Conservation (phyloP, 2,113 vertebrate genomes). For the Eretmochelys imbricata region DNA sequence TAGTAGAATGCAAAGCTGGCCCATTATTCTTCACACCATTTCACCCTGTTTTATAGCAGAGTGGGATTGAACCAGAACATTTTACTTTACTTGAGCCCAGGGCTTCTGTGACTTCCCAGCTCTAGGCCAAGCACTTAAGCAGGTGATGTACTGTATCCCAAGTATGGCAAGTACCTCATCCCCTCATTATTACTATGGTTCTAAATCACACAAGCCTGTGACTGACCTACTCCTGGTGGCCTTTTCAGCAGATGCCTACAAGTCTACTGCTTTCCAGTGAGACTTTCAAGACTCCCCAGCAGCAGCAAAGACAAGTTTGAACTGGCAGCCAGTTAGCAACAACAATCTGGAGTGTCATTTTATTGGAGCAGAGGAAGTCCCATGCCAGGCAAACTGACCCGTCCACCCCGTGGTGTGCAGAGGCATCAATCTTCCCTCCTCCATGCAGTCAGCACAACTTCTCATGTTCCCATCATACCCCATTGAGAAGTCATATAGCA, state of each 20-base stretch:
- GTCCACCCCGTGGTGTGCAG: not conserved
- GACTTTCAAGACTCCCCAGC: conserved; percentile 69
- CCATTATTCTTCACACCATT: not conserved
- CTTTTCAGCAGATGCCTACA: conserved; percentile 70
- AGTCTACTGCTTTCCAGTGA: conserved; percentile 65
- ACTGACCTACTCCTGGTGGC: conserved; percentile 59
- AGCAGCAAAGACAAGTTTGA: conserved; percentile 58
- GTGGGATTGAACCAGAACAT: conserved; percentile 25
- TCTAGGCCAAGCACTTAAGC: not conserved
- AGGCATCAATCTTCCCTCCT: conserved; percentile 20
- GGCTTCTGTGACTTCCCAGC: not conserved
- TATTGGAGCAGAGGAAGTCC: conserved; percentile 68
- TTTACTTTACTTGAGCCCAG: conserved; percentile 59
- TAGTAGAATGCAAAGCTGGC: conserved; percentile 12
- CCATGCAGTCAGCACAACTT: not conserved
- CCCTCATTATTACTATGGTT: not conserved
- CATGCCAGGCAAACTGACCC: conserved; percentile 52
- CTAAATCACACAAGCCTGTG: not conserved
- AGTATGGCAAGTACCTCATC: not conserved
- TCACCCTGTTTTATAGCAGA: not conserved
- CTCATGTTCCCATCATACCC: not conserved
- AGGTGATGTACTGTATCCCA: not conserved
- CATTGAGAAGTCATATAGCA: not conserved
- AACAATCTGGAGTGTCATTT: conserved; percentile 59
- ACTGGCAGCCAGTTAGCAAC: conserved; percentile 61